Base-by-base conservation (phyloP, 2,113 vertebrate species). In the Misgurnus mizolepis region DNA sequence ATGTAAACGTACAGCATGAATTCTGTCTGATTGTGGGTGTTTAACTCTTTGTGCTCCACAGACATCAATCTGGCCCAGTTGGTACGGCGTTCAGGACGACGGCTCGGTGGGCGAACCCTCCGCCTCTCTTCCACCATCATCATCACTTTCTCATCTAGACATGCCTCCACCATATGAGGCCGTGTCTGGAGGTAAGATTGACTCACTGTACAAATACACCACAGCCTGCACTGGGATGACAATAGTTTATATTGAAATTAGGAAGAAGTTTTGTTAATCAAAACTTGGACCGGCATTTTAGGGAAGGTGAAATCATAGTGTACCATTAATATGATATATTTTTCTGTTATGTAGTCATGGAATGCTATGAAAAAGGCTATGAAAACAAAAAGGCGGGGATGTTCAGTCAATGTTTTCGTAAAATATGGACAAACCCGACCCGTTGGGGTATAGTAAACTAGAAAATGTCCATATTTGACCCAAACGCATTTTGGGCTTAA, bases 141-240 rank as follows among this genome's bases (percentile, higher is more conserved):
- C 92, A 1, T 93, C 94, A 60, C 91, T 93, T 85, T 93, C 93
- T 80, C 92, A 94, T 14, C 84, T 94, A 76, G 94, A 95, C 85
- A 91, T 94, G 88, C 94, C 94, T 56, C 94, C 94, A 49, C 94
- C 94, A 8, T 95, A 95, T 49, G 94, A 95, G 80, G 90, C 90
- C 0, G 90, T 94, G 67, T 93, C 93, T 79, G 90, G 92, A 92
- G 91, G 93, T 94, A 90, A 84, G 68, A 72, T n/a, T 79, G 68
- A 9, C 27, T n/a, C 78, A 47, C 49, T 50, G 14, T 34, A n/a
- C 12, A 0, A 9, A 7, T n/a, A 49, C 55, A 72, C 27, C 27
- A 60, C 6, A 47, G 14, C 39, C 64, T 67, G 14, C 9, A 39
- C 11, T 3, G 3, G 27, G 18, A 60, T 18, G 11, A 65, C 49